Conservation (phyloP, 2,888 invertebrate species). For the Meteorus cinctellus region DNA sequence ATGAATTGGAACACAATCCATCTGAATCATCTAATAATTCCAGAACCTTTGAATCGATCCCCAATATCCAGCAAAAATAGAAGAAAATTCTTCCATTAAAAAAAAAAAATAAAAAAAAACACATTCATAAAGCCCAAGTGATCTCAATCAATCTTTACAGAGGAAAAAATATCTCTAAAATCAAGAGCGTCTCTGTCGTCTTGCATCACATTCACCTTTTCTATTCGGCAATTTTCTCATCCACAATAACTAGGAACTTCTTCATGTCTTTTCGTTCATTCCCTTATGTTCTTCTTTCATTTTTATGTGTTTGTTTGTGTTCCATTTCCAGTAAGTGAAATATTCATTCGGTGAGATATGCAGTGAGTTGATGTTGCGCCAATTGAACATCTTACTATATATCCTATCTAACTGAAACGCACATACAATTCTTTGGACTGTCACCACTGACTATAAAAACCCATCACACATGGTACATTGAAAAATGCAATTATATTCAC, state of each 20-base stretch:
- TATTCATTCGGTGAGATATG: conserved; percentile 9
- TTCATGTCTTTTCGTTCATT: conserved; percentile 8
- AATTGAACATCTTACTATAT: conserved; percentile 19
- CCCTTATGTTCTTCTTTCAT: conserved; percentile 29
- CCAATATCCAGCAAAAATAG: no score
- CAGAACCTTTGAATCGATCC: neutral
- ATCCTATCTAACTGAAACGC: conserved; percentile 36
- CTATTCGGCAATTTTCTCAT: neutral
- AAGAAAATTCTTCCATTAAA: neutral
- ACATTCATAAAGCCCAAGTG: neutral
- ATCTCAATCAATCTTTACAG: neutral
- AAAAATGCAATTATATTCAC: conserved; percentile 17
- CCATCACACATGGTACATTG: neutral
- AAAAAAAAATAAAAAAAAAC: no score
- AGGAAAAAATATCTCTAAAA: neutral
- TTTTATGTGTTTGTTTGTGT: neutral
- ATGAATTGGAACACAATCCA: neutral
- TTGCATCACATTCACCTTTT: neutral
- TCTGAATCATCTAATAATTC: neutral
- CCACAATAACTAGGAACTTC: neutral
- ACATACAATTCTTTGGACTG: conserved; percentile 41
- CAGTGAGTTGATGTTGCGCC: neutral
- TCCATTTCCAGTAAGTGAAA: conserved; percentile 5
- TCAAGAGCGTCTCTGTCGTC: neutral
- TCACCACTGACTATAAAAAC: conserved; percentile 40